Base-by-base conservation (phyloP, 1,140 invertebrate species). In the Cydia strobilella region DNA sequence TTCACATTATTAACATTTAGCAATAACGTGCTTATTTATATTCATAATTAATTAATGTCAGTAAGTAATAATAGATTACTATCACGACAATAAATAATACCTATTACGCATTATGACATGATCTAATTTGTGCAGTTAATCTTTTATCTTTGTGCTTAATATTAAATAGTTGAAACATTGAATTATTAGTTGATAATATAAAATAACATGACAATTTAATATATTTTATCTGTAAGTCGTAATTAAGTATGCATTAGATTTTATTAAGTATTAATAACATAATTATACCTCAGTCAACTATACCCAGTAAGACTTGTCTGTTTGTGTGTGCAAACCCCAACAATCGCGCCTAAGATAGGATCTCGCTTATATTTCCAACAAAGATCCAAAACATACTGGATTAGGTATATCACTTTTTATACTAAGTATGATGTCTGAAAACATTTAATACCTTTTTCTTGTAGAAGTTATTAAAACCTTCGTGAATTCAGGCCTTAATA, bases 341-440 rank as follows among this genome's bases (percentile, higher is more conserved):
- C 82, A 84, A 83, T 84, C 77, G 72, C 75, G 78, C 76, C 74
- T 79, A 66, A 84, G 85, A 86, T 86, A 84, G 69, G 66, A 85
- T 87, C 83, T 83, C 75, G 81, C 76, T 83, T 83, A 77, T 79
- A 87, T 85, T 80, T 79, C 72, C 54, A 72, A 31, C 75, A 75
- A 66, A 73, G 79, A 79, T 63, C 42, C 62, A 20, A 9, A 71
- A 59, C n/a, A 6, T 10, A n/a, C 81, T 82, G 62, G 79, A 82
- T 74, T n/a, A n/a, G n/a, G n/a, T n/a, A 13, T 74, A 39, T 3
- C 35, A 31, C 2, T 31, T 31, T 25, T 1, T 25, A 25, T 31
- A 31, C 31, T 31, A 4, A 31, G 5, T 31, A 6, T 31, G 5
- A 31, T 31, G 31, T 5, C 31, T 31, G 31, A 6, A 31, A 31